phyloP scores from a whole-genome alignment of 2,797 vertebrate genomes.

The Leptatherina wallacei region DNA sequence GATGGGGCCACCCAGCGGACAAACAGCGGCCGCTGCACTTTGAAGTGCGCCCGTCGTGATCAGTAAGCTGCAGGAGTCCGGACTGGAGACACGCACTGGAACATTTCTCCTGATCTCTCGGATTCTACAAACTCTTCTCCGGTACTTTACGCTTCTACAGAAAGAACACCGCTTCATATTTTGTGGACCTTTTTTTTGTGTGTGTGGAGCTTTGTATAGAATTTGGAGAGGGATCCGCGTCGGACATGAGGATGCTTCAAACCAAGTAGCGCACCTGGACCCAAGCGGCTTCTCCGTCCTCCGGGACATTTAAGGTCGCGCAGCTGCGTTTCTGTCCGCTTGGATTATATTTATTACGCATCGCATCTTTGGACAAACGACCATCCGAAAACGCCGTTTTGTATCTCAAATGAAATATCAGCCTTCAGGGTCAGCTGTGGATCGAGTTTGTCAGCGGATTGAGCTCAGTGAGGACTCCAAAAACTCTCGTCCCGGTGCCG shows the following conservation, averaged over 20 bases:
- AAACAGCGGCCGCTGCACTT: constrained; percentile 70
- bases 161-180: constrained; percentile 1
- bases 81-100: constrained; percentile 35
- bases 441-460: constrained; percentile 72
- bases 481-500: constrained; percentile 60
- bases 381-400: constrained; percentile 56
- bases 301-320: constrained; percentile 52
- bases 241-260: constrained; percentile 46
- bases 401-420: constrained; percentile 89
- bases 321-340: constrained; percentile 21
- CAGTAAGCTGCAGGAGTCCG: constrained; percentile 66
- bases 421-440: constrained; percentile 82
- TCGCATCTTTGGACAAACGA: constrained; percentile 28
- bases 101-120: constrained; percentile 17
- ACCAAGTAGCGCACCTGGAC: constrained; percentile 25
- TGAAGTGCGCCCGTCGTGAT: constrained; percentile 81
- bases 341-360: constrained; percentile 69
- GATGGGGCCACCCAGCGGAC: constrained; percentile 79
- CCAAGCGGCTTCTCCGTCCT: constrained; percentile 50
- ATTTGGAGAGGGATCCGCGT: constrained; percentile 22
- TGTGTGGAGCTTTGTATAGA: constrained; percentile 2
- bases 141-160: constrained; percentile 1
- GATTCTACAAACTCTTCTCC: constrained; percentile 30
- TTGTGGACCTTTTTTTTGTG: constrained; percentile 25
- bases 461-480: constrained; percentile 65